Evolutionary conservation across 1,140 invertebrate species (phyloP), one percentile per base, ranked within the genome.

Genomic region (Tetragonula clypearis): DNA sequence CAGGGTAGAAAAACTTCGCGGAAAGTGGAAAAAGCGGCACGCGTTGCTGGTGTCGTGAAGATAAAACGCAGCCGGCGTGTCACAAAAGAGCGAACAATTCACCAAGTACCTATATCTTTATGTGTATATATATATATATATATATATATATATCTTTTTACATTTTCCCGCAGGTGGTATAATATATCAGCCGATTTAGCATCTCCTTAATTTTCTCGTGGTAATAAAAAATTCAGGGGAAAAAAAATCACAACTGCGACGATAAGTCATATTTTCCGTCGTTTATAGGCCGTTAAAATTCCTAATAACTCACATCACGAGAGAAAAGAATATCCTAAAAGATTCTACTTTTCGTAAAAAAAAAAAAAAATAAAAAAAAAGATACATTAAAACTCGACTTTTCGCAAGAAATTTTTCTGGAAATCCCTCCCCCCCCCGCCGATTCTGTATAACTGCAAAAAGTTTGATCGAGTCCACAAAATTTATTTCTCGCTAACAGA

Each of bases 51-150:
- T 78, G 79, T 85, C 80, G 79, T 87, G 86, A 88, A 90, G 88
- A 90, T 90, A 90, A 92, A 90, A 87, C 86, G 76, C 88, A 90
- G 79, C 90, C 77, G 90, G 85, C 56, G 84, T 86, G 86, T 77
- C 80, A 55, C 74, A 74, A 81, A 83, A 85, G 66, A 89, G 81
- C 73, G 87, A 89, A 82, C 87, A 77, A 86, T 84, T 75, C 82
- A 83, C 62, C 68, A 72, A 62, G 79, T 83, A 75, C 56, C 6
- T 77, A 84, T 55, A 56, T 35, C 41, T 41, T 14, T 41, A 23
- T 69, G n/a, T n/a, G n/a, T 55, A 55, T 49, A 55, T 73, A 82
- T n/a, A n/a, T n/a, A n/a, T n/a, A n/a, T n/a, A n/a, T n/a, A n/a
- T 53, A 53, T n/a, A 41, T 53, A 58, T 41, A 8, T 41, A 0